Evolutionary conservation across 2,797 vertebrate genomes (phyloP).

Genomic region (Taenioides sp.): DNA sequence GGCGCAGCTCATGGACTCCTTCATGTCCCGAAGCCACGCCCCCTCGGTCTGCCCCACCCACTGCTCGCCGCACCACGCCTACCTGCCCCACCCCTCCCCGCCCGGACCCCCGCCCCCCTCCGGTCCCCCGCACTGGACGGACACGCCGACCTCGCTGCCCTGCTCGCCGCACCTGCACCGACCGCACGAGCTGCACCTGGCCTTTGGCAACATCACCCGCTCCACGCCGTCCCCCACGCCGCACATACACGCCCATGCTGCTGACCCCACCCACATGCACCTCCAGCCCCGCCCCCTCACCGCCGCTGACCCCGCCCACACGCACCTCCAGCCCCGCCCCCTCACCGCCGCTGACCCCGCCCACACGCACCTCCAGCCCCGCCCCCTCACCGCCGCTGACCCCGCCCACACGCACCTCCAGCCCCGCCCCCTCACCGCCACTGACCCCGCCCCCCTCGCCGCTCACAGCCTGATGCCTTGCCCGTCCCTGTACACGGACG

Average conservation of each 20-base stretch:
- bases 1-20: slow-evolving; percentile 73
- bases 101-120: slow-evolving; percentile 28
- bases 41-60: slow-evolving; percentile 55
- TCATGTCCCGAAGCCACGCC: slow-evolving; percentile 54
- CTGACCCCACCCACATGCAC: background rate
- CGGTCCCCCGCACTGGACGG: slow-evolving; percentile 48
- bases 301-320: too few relatives aligned
- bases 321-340: slow-evolving; percentile 13
- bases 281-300: slow-evolving; percentile 13
- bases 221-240: slow-evolving; percentile 10
- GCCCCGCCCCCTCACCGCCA: background rate
- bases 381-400: slow-evolving; percentile 1
- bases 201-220: slow-evolving; percentile 6
- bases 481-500: slow-evolving; percentile 35
- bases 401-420: slow-evolving; percentile 4
- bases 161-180: slow-evolving; percentile 44
- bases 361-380: slow-evolving; percentile 12
- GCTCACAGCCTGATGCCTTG: slow-evolving; percentile 38
- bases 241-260: slow-evolving; percentile 18
- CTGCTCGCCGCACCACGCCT: slow-evolving; percentile 58
- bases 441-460: background rate
- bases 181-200: slow-evolving; percentile 60
- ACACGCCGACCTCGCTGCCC: slow-evolving; percentile 51
- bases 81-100: slow-evolving; percentile 27
- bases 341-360: background rate